A percentile compares a stretch with the other conserved stretches of the same genome.
These are phyloP conservation scores for Calliphora vomitoria DNA, from an alignment of 2,888 invertebrate species.

Conservation along the genomic window DNA sequence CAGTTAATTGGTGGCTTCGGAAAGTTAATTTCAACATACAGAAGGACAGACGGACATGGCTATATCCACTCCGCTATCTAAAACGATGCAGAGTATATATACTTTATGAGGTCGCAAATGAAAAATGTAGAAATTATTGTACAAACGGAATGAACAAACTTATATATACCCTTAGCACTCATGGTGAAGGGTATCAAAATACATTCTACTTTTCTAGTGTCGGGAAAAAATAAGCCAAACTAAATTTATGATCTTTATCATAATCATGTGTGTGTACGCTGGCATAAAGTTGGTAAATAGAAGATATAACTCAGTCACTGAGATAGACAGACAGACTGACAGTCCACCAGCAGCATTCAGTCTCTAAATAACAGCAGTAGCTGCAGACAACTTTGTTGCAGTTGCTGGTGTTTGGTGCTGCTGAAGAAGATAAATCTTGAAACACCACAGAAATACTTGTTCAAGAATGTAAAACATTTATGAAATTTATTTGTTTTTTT, in stretches of 20 bases:
- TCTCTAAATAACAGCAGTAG: neutral
- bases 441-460: constrained; percentile 24
- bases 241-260: constrained; percentile 11
- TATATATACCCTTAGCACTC: too few species aligned
- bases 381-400: constrained; percentile 16
- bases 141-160: too few species aligned
- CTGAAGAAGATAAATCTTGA: constrained; percentile 32
- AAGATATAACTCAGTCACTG: neutral
- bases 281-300: constrained; percentile 9
- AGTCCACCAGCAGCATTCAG: neutral
- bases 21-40: too few species aligned
- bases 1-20: too few species aligned
- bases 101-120: too few species aligned
- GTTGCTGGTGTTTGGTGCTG: neutral
- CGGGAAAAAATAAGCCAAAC: neutral
- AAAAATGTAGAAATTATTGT: too few species aligned
- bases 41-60: too few species aligned
- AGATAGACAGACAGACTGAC: neutral
- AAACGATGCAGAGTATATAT: too few species aligned
- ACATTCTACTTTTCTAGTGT: neutral
- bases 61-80: too few species aligned
- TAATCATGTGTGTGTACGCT: neutral
- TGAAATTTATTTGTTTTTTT: constrained; percentile 34
- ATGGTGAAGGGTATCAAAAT: neutral
- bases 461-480: constrained; percentile 32